Percentiles rank a stretch among this genome's conserved stretches.
phyloP scores from a whole-genome alignment of 2,113 vertebrate genomes.

The Crypturellus undulatus region DNA sequence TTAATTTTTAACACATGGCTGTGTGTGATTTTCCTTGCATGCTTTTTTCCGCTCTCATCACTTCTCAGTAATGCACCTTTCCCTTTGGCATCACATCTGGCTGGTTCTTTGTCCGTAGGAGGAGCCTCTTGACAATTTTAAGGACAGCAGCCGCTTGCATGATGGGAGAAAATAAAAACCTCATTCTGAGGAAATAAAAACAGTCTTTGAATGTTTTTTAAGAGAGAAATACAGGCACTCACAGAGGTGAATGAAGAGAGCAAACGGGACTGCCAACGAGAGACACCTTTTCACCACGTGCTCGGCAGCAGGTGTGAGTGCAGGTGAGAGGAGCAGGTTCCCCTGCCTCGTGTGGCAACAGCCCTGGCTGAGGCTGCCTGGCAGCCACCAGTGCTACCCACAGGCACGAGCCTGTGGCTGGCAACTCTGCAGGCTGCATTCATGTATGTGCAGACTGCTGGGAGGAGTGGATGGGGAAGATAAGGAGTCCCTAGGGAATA shows the following conservation, averaged over 20 bases:
- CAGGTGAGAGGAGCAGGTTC: neutral
- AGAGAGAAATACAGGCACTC: neutral
- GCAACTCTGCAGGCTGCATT: conserved; percentile 4
- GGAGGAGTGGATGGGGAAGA: conserved; percentile 12
- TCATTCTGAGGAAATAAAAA: neutral
- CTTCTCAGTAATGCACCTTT: neutral
- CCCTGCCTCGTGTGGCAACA: neutral
- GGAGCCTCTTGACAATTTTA: neutral
- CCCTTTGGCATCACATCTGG: neutral
- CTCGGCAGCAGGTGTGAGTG: neutral
- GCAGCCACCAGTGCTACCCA: neutral
- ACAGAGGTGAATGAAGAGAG: neutral
- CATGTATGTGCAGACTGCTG: neutral
- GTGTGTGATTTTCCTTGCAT: neutral
- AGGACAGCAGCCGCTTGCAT: neutral
- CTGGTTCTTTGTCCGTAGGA: neutral
- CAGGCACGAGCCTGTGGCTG: neutral
- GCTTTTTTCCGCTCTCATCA: neutral
- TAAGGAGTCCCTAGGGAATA: conserved; percentile 5
- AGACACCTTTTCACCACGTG: neutral
- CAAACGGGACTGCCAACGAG: neutral
- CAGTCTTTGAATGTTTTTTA: neutral
- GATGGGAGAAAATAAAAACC: neutral
- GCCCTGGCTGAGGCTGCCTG: neutral
- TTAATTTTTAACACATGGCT: neutral